These are phyloP conservation scores for Himalopsyche kuldschensis DNA, from an alignment of 2,888 invertebrate species.

Conservation along the genomic window DNA sequence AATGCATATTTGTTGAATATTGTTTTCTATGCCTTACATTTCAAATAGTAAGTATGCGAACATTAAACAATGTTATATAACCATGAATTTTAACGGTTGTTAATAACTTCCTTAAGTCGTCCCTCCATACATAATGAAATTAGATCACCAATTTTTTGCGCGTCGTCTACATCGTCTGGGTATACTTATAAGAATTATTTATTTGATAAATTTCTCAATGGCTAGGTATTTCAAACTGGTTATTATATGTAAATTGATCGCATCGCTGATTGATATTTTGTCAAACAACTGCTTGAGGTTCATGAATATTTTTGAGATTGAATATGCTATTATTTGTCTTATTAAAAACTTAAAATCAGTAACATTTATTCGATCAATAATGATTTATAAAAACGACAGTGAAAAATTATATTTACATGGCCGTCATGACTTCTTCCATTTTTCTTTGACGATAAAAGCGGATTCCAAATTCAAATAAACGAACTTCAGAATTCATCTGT, in stretches of 20 bases:
- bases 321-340: too few relatives aligned
- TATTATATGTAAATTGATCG: neutral
- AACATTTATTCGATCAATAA: too few relatives aligned
- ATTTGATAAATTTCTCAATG: neutral
- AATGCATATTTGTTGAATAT: neutral
- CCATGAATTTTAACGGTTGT: neutral
- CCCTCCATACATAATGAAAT: neutral
- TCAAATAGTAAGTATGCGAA: neutral
- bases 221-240: neutral
- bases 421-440: too few relatives aligned
- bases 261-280: neutral
- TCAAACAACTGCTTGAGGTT: neutral
- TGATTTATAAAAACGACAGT: too few relatives aligned
- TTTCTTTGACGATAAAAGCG: too few relatives aligned
- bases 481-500: too few relatives aligned
- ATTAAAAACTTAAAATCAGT: too few relatives aligned
- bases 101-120: neutral
- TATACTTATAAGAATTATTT: neutral
- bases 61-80: neutral
- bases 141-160: neutral
- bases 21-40: neutral
- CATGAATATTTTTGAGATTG: too few relatives aligned
- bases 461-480: too few relatives aligned
- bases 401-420: too few relatives aligned
- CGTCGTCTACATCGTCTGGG: neutral